Base-by-base conservation (phyloP, 1,140 invertebrate genomes). In the Saxidomus purpurata region DNA sequence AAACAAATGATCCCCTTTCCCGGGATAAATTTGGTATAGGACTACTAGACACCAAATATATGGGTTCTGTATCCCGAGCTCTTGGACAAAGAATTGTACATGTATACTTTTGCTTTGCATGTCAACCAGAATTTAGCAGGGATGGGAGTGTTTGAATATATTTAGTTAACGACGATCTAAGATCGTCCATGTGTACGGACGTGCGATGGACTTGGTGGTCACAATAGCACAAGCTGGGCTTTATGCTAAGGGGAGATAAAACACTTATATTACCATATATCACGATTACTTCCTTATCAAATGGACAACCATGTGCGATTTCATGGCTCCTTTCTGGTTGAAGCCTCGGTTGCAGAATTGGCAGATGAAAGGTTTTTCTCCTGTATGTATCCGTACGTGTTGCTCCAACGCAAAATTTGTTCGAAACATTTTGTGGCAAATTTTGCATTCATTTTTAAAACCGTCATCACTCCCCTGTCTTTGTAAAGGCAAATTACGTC, bases 221-320 rank as follows among this genome's bases (percentile, higher is more conserved):
- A n/a, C n/a, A n/a, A n/a, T n/a, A n/a, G n/a, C n/a, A n/a, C n/a
- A n/a, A n/a, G n/a, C n/a, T n/a, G n/a, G n/a, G n/a, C n/a, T n/a
- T n/a, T n/a, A n/a, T n/a, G n/a, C n/a, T n/a, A 43, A 43, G 4
- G 43, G 43, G 4, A 43, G 15, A 43, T 28, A 22, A 6, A 61
- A 61, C 6, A 61, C 28, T 9, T 8, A 22, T 6, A 22, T 61
- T 28, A 9, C 6, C 59, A 61, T 9, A n/a, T 28, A 4, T 61
- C 59, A 61, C 22, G 28, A 38, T 34, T 15, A 40, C 17, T 76
- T 43, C 43, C 25, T 3, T 13, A 22, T 34, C 55, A 59, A 31
- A 81, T 81, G 77, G 6, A 81, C 28, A 17, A 81, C 49, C n/a
- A 36, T 59, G 34, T 81, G 77, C 19, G 77, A 55, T 34, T 81